Conservation (phyloP, 2,888 invertebrate species). For the Pantelozetes paolii region DNA sequence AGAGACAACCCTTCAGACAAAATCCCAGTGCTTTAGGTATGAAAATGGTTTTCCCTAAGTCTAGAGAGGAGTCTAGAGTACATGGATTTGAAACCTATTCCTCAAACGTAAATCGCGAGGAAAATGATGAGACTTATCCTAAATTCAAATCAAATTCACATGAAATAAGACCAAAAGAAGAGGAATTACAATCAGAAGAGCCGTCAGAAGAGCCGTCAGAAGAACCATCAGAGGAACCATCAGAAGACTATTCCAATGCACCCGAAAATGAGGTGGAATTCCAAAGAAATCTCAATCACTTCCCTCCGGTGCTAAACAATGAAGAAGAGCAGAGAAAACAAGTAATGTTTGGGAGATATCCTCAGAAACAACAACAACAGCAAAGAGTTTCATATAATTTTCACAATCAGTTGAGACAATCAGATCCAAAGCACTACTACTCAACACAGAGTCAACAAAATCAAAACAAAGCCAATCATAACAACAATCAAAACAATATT, state of each 20-base stretch:
- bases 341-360: background rate
- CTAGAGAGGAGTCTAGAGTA: background rate
- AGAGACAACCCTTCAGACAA: background rate
- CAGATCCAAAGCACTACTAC: background rate
- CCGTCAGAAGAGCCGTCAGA: background rate
- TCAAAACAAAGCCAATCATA: constrained; percentile 28
- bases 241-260: background rate
- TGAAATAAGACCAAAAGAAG: no score
- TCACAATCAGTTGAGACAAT: background rate
- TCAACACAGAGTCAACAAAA: background rate
- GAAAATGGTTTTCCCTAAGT: background rate
- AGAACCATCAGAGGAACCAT: background rate
- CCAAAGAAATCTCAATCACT: background rate
- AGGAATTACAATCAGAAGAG: background rate
- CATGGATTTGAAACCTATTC: background rate
- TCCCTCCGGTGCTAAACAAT: background rate
- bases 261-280: constrained; percentile 7
- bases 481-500: background rate
- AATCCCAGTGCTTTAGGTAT: background rate
- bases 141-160: background rate
- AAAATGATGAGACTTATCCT: background rate
- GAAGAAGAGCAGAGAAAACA: background rate
- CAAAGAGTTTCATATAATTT: background rate
- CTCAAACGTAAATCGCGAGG: background rate
- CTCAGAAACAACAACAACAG: background rate